A percentile compares a stretch with the other conserved stretches of the same genome.
phyloP scores from a whole-genome alignment of 2,888 invertebrate species.

The Drosophila vallismaia region DNA sequence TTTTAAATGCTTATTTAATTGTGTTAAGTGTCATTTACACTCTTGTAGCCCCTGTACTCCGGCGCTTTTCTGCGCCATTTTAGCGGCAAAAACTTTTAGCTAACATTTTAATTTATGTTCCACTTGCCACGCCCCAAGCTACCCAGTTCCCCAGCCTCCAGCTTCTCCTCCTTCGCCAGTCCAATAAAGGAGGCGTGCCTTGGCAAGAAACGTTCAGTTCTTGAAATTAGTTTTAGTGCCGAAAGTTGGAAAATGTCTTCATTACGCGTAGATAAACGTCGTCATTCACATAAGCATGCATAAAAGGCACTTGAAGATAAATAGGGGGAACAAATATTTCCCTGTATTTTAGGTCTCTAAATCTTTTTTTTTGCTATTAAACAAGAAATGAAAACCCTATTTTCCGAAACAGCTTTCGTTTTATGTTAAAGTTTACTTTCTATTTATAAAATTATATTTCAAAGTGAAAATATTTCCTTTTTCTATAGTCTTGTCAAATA shows the following conservation, averaged over 20 bases:
- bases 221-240: constrained; percentile 67
- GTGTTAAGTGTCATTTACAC: constrained; percentile 78
- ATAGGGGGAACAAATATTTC: too few relatives aligned
- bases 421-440: too few relatives aligned
- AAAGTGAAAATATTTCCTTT: too few relatives aligned
- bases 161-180: constrained; percentile 4
- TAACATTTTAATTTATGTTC: constrained; percentile 77
- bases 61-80: constrained; percentile 52
- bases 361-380: too few relatives aligned
- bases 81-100: constrained; percentile 70
- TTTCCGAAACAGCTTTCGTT: too few relatives aligned
- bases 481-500: too few relatives aligned
- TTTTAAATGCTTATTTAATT: constrained; percentile 79
- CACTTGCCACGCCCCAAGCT: constrained; percentile 28
- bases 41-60: constrained; percentile 25
- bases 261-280: constrained; percentile 65
- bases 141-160: constrained; percentile 5
- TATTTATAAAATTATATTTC: too few relatives aligned
- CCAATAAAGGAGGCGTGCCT: constrained; percentile 1
- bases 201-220: constrained; percentile 44
- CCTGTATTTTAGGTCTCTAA: too few relatives aligned
- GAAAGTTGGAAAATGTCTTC: constrained; percentile 69
- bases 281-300: constrained; percentile 17
- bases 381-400: too few relatives aligned
- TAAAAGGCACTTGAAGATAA: constrained; percentile 1